phyloP scores from a whole-genome alignment of 92 coral and sea anemone genomes.

The Phymanthus crucifer region DNA sequence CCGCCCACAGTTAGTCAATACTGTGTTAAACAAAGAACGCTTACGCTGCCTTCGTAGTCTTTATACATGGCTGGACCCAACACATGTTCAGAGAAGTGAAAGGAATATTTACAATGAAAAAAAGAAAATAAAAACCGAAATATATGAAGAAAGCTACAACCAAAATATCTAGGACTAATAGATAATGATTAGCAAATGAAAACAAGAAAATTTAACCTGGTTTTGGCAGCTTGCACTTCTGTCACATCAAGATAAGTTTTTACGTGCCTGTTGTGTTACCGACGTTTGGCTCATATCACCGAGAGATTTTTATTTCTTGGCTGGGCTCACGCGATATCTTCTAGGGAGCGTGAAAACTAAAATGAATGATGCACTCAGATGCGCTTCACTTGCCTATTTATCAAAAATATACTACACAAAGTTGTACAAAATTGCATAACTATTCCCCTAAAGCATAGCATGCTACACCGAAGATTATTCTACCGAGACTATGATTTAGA shows the following conservation, averaged over 20 bases:
- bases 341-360: constrained; percentile 1
- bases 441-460: background rate
- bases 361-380: constrained; percentile 17
- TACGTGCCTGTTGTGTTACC: constrained; percentile 13
- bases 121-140: constrained; percentile 3
- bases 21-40: constrained; percentile 31
- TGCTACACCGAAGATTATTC: background rate
- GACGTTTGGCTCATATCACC: no score
- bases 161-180: background rate
- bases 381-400: constrained; percentile 18
- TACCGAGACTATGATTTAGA: constrained; percentile 8
- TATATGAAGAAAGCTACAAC: background rate
- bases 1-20: constrained; percentile 39
- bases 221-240: constrained; percentile 12
- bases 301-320: constrained; percentile 1
- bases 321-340: constrained; percentile 29
- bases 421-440: constrained; percentile 4
- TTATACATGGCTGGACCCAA: constrained; percentile 28
- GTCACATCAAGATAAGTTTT: constrained; percentile 5
- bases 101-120: constrained; percentile 28
- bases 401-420: background rate
- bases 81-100: constrained; percentile 27
- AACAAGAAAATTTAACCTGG: constrained; percentile 4
- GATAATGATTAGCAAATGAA: constrained; percentile 7
- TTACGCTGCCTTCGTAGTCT: constrained; percentile 18